Conservation (phyloP, 2,888 invertebrate species). For the Netelia virgata region DNA sequence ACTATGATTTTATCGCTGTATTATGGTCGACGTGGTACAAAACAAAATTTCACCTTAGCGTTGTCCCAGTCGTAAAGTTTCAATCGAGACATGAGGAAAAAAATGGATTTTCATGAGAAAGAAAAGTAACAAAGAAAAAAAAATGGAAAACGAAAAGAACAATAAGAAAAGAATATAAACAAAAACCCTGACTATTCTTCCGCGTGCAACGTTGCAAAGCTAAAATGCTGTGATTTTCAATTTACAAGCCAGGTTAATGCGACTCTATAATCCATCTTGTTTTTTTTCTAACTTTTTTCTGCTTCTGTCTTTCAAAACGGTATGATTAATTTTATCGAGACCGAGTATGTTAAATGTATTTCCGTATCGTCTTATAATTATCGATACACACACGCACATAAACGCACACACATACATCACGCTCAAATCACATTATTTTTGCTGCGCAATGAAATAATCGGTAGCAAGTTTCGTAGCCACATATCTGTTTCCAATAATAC, state of each 20-base stretch:
- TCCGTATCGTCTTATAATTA: slow-evolving; percentile 24
- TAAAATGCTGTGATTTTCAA: slow-evolving; percentile 67
- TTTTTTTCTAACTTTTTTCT: slow-evolving; percentile 13
- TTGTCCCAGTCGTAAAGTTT: neutral
- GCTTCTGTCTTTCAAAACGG: neutral
- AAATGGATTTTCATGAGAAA: neutral
- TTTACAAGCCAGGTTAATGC: slow-evolving; percentile 44
- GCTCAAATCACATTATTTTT: slow-evolving; percentile 71
- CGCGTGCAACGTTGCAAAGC: slow-evolving; percentile 69
- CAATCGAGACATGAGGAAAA: neutral
- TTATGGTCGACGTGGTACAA: neutral
- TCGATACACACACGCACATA: slow-evolving; percentile 10
- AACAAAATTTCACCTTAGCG: neutral
- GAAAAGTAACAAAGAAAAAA: slow-evolving; percentile 1
- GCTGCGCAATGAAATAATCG: slow-evolving; percentile 72
- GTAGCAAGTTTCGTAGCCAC: slow-evolving; percentile 65
- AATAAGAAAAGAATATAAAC: neutral
- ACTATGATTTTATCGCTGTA: slow-evolving; percentile 7
- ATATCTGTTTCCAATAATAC: slow-evolving; percentile 67
- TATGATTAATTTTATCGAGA: neutral
- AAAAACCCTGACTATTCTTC: slow-evolving; percentile 46
- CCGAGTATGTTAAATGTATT: slow-evolving; percentile 1
- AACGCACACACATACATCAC: neutral
- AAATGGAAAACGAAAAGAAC: neutral
- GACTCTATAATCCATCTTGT: slow-evolving; percentile 15